These are phyloP conservation scores for Anoncus sp. DNA, from an alignment of 2,888 invertebrate species.

Conservation along the genomic window DNA sequence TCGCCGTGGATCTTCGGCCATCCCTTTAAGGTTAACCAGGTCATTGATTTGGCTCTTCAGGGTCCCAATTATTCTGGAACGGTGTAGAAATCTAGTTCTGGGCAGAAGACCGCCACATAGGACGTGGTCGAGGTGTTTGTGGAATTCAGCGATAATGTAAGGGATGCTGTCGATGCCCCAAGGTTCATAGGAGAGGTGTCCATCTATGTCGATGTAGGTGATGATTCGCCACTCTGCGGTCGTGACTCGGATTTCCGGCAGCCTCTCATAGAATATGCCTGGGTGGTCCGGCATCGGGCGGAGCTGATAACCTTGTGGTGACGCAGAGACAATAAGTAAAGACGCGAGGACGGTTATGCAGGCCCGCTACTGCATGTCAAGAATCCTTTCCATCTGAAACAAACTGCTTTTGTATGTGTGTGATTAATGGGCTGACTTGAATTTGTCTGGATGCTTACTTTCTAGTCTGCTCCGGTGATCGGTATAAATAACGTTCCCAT, in stretches of 20 bases:
- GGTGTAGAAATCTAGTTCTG: background rate
- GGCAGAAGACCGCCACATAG: background rate
- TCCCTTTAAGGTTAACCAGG: background rate
- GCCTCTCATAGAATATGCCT: too few species aligned
- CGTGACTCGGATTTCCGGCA: background rate
- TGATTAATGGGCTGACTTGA: background rate
- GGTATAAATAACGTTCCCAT: background rate
- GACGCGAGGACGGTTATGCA: too few species aligned
- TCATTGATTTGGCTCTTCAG: background rate
- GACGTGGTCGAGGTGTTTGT: background rate
- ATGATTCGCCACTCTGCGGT: background rate
- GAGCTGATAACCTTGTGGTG: too few species aligned
- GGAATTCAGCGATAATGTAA: background rate
- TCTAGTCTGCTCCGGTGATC: constrained; percentile 1
- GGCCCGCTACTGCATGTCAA: too few species aligned
- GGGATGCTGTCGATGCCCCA: background rate
- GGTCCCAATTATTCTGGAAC: background rate
- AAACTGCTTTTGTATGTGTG: too few species aligned
- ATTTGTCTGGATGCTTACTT: background rate
- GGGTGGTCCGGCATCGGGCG: too few species aligned
- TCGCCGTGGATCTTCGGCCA: background rate
- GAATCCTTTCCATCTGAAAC: too few species aligned
- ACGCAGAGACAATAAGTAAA: too few species aligned
- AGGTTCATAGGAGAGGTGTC: background rate
- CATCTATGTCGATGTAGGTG: background rate